Base-by-base conservation (phyloP, 2,797 vertebrate genomes). In the Myotis daubentonii region DNA sequence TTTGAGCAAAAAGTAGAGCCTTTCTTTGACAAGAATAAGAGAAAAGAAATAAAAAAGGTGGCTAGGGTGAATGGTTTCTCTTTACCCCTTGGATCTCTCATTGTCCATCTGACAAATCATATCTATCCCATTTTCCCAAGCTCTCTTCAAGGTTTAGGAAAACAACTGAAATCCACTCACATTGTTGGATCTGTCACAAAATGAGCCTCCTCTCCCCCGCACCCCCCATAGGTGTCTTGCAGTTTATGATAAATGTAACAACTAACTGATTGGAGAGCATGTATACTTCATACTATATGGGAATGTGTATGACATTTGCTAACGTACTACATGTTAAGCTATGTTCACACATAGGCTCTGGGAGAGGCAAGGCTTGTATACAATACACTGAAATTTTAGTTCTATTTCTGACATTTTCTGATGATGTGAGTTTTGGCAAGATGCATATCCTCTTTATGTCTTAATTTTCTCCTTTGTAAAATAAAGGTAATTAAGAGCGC, bases 31-130 rank as follows among this genome's bases (percentile, higher is more conserved):
- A 95, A 91, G 75, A 96, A 87, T 88, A 92, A 94, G 82, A 93
- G 88, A 88, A 95, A 89, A 88, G 62, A 92, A 96, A 96, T 91
- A 94, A 95, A 88, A 87, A 97, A 95, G 82, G 79, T 95, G 71
- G 87, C 23, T n/a, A 89, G 51, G 85, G 92, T 95, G 85, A 97
- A 83, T 66, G 75, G 55, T 86, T 96, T 92, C 91, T 93, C 71
- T 95, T 96, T 95, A 96, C 89, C 82, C 92, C 62, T 94, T 95
- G 78, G 16, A 94, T 74, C 88, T 87, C 65, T 95, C 92, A 91
- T 78, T 95, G 81, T 94, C 88, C 33, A 44, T 57, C 93, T 97
- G 96, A 96, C 94, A 97, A 94, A 89, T 92, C 76, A 23, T 66
- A 93, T 97, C 93, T 92, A 93, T 94, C 33, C 74, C 49, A 75